Percentiles rank a stretch among this genome's conserved stretches.
These are phyloP conservation scores for Panthera tigris DNA, from an alignment of 2,113 vertebrate species.

Conservation along the genomic window DNA sequence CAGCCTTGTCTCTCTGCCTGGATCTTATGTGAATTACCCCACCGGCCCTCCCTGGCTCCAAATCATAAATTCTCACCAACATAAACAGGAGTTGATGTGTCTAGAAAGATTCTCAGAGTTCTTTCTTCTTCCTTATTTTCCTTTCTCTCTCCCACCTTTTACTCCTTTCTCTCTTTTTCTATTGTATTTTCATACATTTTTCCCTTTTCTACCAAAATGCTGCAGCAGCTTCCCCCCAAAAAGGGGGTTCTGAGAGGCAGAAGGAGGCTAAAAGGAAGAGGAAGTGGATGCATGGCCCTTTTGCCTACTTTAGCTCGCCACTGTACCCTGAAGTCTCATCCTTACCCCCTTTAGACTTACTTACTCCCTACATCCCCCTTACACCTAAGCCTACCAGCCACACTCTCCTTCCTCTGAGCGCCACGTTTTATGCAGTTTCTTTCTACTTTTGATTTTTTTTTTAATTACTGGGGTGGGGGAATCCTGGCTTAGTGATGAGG, in stretches of 20 bases:
- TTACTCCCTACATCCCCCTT: background rate
- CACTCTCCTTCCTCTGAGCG: background rate
- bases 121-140: constrained; percentile 43
- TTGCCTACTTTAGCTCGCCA: constrained; percentile 40
- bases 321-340: background rate
- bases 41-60: constrained; percentile 62
- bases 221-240: background rate
- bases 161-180: background rate
- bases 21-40: constrained; percentile 62
- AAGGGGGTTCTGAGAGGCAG: background rate
- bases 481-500: background rate
- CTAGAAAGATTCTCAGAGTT: constrained; percentile 71
- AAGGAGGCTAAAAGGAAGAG: background rate
- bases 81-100: constrained; percentile 82
- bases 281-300: background rate
- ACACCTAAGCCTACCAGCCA: background rate
- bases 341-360: background rate
- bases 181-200: constrained; percentile 13
- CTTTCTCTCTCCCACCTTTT: background rate
- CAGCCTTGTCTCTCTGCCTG: constrained; percentile 50
- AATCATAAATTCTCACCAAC: constrained; percentile 82
- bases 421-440: constrained; percentile 14
- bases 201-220: constrained; percentile 45
- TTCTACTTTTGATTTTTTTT: constrained; percentile 33
- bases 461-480: background rate